Percentiles rank a stretch among this genome's conserved stretches.
Conservation (phyloP, 2,113 vertebrate species). For the Argyrosomus japonicus region DNA sequence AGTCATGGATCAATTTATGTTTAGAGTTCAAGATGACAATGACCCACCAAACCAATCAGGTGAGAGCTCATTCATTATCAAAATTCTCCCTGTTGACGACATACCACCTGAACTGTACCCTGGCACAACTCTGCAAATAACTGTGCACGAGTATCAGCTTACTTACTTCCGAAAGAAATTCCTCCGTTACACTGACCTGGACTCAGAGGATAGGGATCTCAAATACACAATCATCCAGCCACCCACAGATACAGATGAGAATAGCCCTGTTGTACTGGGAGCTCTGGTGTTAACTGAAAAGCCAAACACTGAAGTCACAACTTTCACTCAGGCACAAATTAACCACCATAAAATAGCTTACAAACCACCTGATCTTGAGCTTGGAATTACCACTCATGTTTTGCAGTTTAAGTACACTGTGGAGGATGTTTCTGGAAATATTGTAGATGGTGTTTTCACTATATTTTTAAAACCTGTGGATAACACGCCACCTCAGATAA, state of each 20-base stretch:
- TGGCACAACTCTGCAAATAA: constrained; percentile 90
- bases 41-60: constrained; percentile 94
- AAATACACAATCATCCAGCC: constrained; percentile 89
- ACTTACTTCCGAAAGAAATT: constrained; percentile 90
- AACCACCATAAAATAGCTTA: constrained; percentile 97
- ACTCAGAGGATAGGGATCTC: constrained; percentile 93
- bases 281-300: constrained; percentile 91
- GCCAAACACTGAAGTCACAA: constrained; percentile 85
- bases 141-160: constrained; percentile 92
- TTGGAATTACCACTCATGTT: constrained; percentile 91
- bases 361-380: constrained; percentile 90
- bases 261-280: constrained; percentile 86
- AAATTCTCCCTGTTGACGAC: constrained; percentile 91
- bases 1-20: constrained; percentile 90
- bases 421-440: constrained; percentile 91
- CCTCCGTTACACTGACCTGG: constrained; percentile 91
- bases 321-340: constrained; percentile 96
- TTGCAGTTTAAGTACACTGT: constrained; percentile 92
- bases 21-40: constrained; percentile 93
- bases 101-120: constrained; percentile 90
- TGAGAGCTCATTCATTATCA: constrained; percentile 88
- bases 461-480: constrained; percentile 93
- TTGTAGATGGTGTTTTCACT: constrained; percentile 86
- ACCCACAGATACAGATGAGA: constrained; percentile 91
- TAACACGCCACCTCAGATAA: constrained; percentile 94